Conservation (phyloP, 2,888 invertebrate species). For the Kuschelorhynchus macadamiae region DNA sequence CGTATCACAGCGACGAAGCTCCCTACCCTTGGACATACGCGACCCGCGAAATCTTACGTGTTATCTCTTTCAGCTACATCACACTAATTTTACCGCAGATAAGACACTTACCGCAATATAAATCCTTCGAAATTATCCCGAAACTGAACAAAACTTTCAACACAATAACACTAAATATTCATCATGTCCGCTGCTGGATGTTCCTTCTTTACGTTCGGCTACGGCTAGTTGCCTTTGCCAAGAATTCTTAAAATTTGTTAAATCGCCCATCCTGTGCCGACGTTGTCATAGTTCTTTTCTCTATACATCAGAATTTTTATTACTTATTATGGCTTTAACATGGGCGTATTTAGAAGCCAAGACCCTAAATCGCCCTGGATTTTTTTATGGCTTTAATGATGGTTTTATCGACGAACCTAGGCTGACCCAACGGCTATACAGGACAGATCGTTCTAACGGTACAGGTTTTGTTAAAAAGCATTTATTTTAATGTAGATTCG, state of each 20-base stretch:
- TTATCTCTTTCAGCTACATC: slow-evolving; percentile 60
- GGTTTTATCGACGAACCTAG: no score
- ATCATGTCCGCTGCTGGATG: slow-evolving; percentile 64
- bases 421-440: no score
- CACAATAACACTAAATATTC: slow-evolving; percentile 60
- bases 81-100: slow-evolving; percentile 32
- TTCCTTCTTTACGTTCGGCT: slow-evolving; percentile 48
- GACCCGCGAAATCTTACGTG: slow-evolving; percentile 67
- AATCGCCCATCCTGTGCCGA: not conserved
- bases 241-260: slow-evolving; percentile 43
- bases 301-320: no score
- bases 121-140: slow-evolving; percentile 20
- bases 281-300: no score
- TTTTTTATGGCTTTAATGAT: no score
- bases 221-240: slow-evolving; percentile 56
- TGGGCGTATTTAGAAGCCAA: no score
- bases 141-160: slow-evolving; percentile 47
- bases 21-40: slow-evolving; percentile 69
- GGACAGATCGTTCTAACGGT: no score
- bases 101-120: slow-evolving; percentile 55
- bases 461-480: no score
- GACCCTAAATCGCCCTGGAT: no score
- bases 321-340: no score
- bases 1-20: slow-evolving; percentile 69
- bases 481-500: no score